Base-by-base conservation (phyloP, 2,888 invertebrate species). In the Agrochola circellaris region DNA sequence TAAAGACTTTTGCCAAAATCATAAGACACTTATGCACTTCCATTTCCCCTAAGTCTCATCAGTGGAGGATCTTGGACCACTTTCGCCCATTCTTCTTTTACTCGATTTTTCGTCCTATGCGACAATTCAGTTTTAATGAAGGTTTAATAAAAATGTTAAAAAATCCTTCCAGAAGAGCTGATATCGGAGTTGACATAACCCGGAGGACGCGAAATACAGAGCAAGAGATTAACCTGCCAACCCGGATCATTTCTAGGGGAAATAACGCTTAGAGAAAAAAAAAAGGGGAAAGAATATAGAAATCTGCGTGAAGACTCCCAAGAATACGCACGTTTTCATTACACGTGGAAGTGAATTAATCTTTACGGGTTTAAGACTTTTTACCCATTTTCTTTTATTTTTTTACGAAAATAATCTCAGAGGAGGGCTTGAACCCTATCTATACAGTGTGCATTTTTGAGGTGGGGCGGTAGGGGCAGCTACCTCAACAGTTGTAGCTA, bases 241-340 rank as follows among this genome's bases (percentile, higher is more conserved):
- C 5, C 1, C 0, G 11, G 62, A 61, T 11, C 42, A 34, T 51
- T 45, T 74, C 42, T 65, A 45, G 2, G 20, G 1, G n/a, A 5
- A 54, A 81, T 15, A 48, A 45, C 15, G n/a, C 11, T 26, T 9
- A 23, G 3, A 62, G n/a, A 51, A 60, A 82, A 23, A 78, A 48
- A 26, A 48, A 78, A 79, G 60, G 2, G 2, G 15, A 34, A 20
- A 30, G 4, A n/a, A 64, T 45, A 61, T 66, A 48, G 69, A 76
- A 70, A 60, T 61, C 38, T 0, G 8, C n/a, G 48, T n/a, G 23
- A 58, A 61, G n/a, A 42, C 17, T 13, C 42, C 30, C 5, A 20
- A 51, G 26, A 42, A 79, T 69, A 83, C 60, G n/a, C 30, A 69
- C 65, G 48, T 70, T 83, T 78, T 61, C 66, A 70, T 80, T 80